phyloP scores from a whole-genome alignment of 2,888 invertebrate species.

The Ctenicera cuprea region DNA sequence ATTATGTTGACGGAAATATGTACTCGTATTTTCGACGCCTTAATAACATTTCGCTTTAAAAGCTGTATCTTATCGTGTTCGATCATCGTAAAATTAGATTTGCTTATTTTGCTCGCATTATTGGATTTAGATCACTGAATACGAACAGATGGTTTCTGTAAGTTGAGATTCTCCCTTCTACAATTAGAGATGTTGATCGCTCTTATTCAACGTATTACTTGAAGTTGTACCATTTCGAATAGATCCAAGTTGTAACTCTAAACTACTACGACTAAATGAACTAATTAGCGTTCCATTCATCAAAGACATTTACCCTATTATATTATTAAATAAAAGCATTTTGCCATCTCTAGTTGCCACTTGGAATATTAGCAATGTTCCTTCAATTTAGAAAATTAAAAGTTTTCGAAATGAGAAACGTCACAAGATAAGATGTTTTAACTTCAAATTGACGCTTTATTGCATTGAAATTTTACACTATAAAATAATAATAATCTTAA shows the following conservation, averaged over 20 bases:
- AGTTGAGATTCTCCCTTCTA: constrained; percentile 39
- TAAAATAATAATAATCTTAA: no score
- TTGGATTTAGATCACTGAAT: constrained; percentile 52
- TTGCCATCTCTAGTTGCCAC: neutral
- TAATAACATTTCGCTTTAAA: constrained; percentile 23
- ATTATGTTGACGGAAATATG: neutral
- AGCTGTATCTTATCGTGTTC: constrained; percentile 46
- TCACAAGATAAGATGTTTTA: no score
- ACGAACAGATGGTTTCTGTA: constrained; percentile 47
- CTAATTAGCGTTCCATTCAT: constrained; percentile 48
- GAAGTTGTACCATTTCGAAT: constrained; percentile 42
- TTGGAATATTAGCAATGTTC: neutral
- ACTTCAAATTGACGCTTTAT: no score
- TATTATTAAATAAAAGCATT: constrained; percentile 25
- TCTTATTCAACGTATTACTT: constrained; percentile 45
- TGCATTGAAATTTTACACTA: no score
- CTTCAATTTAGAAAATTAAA: neutral
- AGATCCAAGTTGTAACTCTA: constrained; percentile 32
- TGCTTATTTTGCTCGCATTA: constrained; percentile 53
- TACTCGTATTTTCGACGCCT: neutral
- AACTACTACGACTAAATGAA: constrained; percentile 41
- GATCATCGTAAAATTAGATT: constrained; percentile 53
- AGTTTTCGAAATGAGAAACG: no score
- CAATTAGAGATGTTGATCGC: constrained; percentile 53
- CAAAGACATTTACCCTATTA: constrained; percentile 32